Base-by-base conservation (phyloP, 2,113 vertebrate species). In the Riparia riparia region DNA sequence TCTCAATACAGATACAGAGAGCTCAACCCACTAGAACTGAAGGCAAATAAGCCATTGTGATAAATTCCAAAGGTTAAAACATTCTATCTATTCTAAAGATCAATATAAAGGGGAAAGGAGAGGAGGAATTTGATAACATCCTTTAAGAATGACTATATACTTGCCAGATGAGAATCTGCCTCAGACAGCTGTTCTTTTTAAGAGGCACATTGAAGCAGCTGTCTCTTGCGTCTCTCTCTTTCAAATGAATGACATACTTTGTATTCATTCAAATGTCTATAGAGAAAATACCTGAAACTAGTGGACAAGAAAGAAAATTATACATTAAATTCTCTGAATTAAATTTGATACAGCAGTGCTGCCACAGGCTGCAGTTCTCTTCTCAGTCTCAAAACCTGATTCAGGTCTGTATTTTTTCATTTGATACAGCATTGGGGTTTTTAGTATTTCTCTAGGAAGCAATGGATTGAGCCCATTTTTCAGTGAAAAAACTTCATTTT, bases 31-130 rank as follows among this genome's bases (percentile, higher is more conserved):
- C 69, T 91, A 80, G 78, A 96, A 96, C 4, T 97, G 95, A 98
- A 96, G 90, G 77, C 60, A 95, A 88, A 92, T 95, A 97, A 89
- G 39, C 45, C 54, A 42, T 61, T 65, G 74, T 66, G 81, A 96
- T 97, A 90, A 96, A 95, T 79, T 92, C 71, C 77, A 96, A 96
- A 86, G 82, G 91, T 96, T 97, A 95, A 96, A 83, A 80, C 15
- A 90, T 95, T 86, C 42, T 78, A 69, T 90, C 95, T 96, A 69
- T 95, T 95, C 41, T 94, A 86, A 96, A 96, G 91, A 97, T 86
- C 89, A 93, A 51, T 93, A 90, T 10, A 24, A 85, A 89, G 63
- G 31, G 39, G 64, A 89, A 71, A 94, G 77, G 65, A 86, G 68
- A 91, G 54, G 70, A 87, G 58, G 89, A 91, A 60, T 63, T 51